Evolutionary conservation across 2,797 vertebrate species (phyloP).

Genomic region (Enteromius afrohamiltoni): DNA sequence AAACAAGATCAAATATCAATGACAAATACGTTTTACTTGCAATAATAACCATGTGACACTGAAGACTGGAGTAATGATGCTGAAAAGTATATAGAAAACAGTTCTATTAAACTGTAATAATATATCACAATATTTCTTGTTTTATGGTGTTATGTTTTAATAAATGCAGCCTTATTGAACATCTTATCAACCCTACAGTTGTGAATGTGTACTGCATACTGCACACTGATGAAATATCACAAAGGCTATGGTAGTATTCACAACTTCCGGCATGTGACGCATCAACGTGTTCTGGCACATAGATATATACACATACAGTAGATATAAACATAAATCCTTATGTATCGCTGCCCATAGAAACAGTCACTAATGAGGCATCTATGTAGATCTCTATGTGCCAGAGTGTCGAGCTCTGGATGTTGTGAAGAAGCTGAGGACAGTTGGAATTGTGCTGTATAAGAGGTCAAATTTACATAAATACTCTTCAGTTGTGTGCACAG

Average conservation of each 20-base stretch:
- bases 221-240: not conserved
- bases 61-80: not conserved
- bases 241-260: not conserved
- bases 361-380: no score
- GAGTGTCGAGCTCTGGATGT: no score
- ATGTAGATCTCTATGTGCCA: no score
- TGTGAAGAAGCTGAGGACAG: no score
- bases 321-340: no score
- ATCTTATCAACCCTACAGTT: not conserved
- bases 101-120: not conserved
- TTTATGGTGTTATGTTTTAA: not conserved
- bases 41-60: not conserved
- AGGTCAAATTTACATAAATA: no score
- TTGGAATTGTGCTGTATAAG: no score
- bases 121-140: not conserved
- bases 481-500: no score
- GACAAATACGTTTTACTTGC: not conserved
- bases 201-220: not conserved
- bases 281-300: no score
- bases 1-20: not conserved
- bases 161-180: not conserved
- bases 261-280: no score
- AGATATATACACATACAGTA: no score
- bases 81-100: not conserved
- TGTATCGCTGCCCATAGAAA: no score